Base-by-base conservation (phyloP, 2,888 invertebrate species). In the Lutraria lutraria region DNA sequence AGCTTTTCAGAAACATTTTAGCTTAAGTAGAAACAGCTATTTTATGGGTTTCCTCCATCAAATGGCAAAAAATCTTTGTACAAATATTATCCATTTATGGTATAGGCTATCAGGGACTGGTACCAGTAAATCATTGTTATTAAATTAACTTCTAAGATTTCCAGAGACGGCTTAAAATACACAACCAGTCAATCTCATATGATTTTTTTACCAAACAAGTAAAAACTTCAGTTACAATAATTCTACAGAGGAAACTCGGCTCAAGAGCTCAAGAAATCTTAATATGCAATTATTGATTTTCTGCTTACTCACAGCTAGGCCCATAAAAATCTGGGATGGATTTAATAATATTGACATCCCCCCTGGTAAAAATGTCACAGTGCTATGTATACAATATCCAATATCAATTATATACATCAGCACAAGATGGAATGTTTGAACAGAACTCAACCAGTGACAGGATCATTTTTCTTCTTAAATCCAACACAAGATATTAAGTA, bases 391-490 rank as follows among this genome's bases (percentile, higher is more conserved):
- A 76, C 19, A 34, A 25, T 76, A 25, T 0, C 15, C 19, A 31
- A 76, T 76, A 76, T 34, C 31, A 19, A 25, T 34, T 29, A 76
- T 31, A 31, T 76, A 76, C 34, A 76, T 76, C 76, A 10, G 15
- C 34, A 19, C 80, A 34, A 63, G 53, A 29, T 15, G 80, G 85
- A 63, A 60, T 88, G 83, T 88, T 88, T 88, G 83, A 34, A 81
- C n/a, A 34, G 68, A 80, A 84, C 88, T 88, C 68, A 56, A 80
- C n/a, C 15, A 88, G 21, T 63, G 88, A 88, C 88, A 84, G 84
- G 88, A 53, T 43, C 34, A 81, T 83, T 80, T 84, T 81, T 83
- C 83, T 63, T 88, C 31, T 63, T 68, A 81, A 43, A 63, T 63
- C 83, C 63, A 25, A 19, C 63, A 81, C 29, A 56, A 53, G 86